Base-by-base conservation (phyloP, 2,797 vertebrate genomes). In the Sebastes taczanowskii region DNA sequence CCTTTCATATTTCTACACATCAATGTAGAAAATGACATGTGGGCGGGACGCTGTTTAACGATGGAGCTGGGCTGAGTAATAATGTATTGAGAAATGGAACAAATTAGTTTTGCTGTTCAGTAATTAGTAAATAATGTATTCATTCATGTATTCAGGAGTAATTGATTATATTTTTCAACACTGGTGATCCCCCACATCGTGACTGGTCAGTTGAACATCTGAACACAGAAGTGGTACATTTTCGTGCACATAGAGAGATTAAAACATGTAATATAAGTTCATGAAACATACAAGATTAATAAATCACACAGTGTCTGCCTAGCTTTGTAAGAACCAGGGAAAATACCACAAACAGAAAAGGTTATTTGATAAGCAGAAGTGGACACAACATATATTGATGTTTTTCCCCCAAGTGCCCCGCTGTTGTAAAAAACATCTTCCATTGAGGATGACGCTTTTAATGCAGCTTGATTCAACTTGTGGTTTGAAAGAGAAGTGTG, bases 381-480 rank as follows among this genome's bases (percentile, higher is more conserved):
- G 70, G 53, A 79, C 67, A 32, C 63, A 61, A 66, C 67, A 71
- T 71, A 9, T 30, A 81, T 70, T 38, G 56, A 72, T 81, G 69
- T 25, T 73, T 71, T 27, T 71, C 49, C 49, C 13, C 49, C 11
- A 68, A 81, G 67, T 82, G 55, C 29, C 46, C 55, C 1, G 16
- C 65, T 80, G 23, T 80, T 49, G 46, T 55, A 76, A 46, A 65
- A 75, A 49, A 3, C 38, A 70, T 88, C 78, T 60, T 84, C 71
- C 75, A 86, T 74, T 86, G 68, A 88, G 71, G 61, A 85, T 76
- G 34, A 66, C 0, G 16, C 63, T 56, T 53, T 69, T 78, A 82
- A 84, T 84, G 74, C 34, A 74, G 64, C 77, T 81, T 82, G 75
- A 86, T 83, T 85, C 63, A 75, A 70, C 69, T 81, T 77, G 35